These are phyloP conservation scores for Eudasyphora cyanicolor DNA, from an alignment of 2,888 invertebrate genomes.

Conservation along the genomic window DNA sequence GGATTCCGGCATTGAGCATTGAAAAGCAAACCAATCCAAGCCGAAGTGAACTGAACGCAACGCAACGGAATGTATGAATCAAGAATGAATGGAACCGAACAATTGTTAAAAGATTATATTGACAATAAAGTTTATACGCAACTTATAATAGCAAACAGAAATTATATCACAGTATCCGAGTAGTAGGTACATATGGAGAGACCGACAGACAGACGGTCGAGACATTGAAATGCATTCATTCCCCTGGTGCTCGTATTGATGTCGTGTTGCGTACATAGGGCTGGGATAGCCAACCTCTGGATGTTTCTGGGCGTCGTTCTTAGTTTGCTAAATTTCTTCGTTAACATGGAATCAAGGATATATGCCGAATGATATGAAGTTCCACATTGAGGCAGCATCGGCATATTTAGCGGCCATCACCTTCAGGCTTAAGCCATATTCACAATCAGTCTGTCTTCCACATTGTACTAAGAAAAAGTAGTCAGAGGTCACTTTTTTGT, in stretches of 20 bases:
- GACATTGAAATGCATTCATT: slow-evolving; percentile 13
- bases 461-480: no score
- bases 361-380: no score
- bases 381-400: no score
- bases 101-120: slow-evolving; percentile 57
- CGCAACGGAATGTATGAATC: neutral
- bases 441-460: no score
- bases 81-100: slow-evolving; percentile 23
- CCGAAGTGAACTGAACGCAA: neutral
- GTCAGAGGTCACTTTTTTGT: no score
- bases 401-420: neutral
- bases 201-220: no score
- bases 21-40: no score
- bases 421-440: no score
- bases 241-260: neutral
- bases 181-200: neutral
- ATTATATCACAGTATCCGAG: neutral
- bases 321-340: no score
- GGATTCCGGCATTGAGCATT: slow-evolving; percentile 16
- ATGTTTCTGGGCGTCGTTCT: no score
- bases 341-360: no score
- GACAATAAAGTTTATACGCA: slow-evolving; percentile 55
- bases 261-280: neutral
- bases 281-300: neutral
- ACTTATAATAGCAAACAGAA: slow-evolving; percentile 48